These are phyloP conservation scores for Umimayanthus kanabou DNA, from an alignment of 92 coral and sea anemone genomes.

Conservation along the genomic window DNA sequence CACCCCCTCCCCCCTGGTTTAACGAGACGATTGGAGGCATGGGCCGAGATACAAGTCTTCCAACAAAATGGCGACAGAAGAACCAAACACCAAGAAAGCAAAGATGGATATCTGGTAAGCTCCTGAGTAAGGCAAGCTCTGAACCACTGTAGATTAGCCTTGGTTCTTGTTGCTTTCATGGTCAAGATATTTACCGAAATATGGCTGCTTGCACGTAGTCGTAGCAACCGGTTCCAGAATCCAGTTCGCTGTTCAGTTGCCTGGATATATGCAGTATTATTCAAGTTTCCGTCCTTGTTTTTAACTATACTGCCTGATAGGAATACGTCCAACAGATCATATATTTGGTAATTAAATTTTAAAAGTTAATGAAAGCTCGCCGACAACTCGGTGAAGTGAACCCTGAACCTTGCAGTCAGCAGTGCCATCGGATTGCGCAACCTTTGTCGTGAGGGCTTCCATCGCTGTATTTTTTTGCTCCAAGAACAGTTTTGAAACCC, in stretches of 20 bases:
- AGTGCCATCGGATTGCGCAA: neutral
- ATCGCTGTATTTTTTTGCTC: no score
- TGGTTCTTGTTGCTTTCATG: neutral
- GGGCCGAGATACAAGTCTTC: no score
- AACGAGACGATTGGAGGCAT: no score
- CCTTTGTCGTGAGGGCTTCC: neutral
- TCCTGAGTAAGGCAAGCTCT: neutral
- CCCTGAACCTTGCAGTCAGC: no score
- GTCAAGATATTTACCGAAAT: neutral
- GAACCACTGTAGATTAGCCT: neutral
- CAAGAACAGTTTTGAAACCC: neutral
- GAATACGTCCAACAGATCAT: no score
- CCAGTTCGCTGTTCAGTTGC: neutral
- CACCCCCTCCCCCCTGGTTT: no score
- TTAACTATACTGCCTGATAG: neutral
- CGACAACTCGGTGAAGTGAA: no score
- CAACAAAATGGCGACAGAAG: constrained; percentile 37
- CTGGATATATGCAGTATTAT: neutral
- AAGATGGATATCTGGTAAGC: constrained; percentile 33
- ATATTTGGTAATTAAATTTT: no score
- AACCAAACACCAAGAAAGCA: constrained; percentile 25
- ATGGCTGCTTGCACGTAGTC: neutral
- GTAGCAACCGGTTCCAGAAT: neutral
- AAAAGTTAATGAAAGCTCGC: no score
- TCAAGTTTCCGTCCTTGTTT: neutral